Evolutionary conservation across 2,888 invertebrate species (phyloP), one percentile per base, ranked within the genome.

Genomic region (Arenicola marina): DNA sequence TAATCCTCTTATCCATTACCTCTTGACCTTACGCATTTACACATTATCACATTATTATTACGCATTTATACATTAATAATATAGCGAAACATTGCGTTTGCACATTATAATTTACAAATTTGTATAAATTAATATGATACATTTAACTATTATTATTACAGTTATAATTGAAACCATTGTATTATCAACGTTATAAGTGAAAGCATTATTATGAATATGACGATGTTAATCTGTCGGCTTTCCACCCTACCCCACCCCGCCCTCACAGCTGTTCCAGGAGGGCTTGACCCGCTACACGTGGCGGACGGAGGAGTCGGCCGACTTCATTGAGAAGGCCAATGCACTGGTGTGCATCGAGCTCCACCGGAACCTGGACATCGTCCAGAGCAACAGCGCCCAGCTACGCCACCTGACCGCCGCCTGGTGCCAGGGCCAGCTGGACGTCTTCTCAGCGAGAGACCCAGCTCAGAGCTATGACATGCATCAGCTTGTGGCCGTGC

Each of bases 271-370:
- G 59, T 75, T 83, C 68, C 78, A 80, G 45, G 75, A 80, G 69
- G 83, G 83, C 21, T 67, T 81, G 28, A 73, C 76, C 56, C 73
- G 76, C 48, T 76, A 72, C 59, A 83, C 80, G 4, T 83, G 83
- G 83, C 78, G 77, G 59, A 81, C 79, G 71, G 78, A 79, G 61
- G 82, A 83, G 62, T 78, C 78, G 21, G 76, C 75, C 18, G 83
- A 83, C 69, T 83, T 81, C 66, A 81, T 83, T 29, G 83, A 83
- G 69, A 75, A 75, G 46, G 80, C 81, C 32, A 78, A 78, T 69
- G 75, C 80, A 1, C 72, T 83, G 3, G 80, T 83, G 11, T 81
- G 80, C 66, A 58, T 76, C 28, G 82, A 82, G 62, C 75, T 83
- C 3, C 78, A 79, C 63, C 76, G 76, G 58, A 81, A 78, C 55